Base-by-base conservation (phyloP, 2,888 invertebrate genomes). In the Deroplatys truncata region DNA sequence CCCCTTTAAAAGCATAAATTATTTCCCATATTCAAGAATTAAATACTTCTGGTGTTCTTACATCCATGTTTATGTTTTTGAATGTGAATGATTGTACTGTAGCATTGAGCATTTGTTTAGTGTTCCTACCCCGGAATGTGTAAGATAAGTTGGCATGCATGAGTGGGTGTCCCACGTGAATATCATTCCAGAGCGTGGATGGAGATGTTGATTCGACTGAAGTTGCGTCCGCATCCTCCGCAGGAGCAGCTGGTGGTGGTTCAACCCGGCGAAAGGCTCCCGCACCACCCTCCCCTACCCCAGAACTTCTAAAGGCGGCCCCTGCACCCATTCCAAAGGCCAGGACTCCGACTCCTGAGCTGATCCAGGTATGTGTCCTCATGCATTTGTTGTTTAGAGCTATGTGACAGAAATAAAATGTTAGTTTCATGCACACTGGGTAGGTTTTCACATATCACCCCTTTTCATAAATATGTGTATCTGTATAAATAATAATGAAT, bases 261-360 rank as follows among this genome's bases (percentile, higher is more conserved):
- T 86, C 89, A 83, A 43, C 86, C 89, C 83, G 91, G 90, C 84
- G 90, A 91, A 89, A 89, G 91, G 90, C 89, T 82, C 85, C 90
- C 25, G 84, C 90, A 89, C 88, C 91, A 86, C 90, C 91, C 88
- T 84, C 90, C 88, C 90, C 90, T 88, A 86, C 84, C 86, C 85
- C 90, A 88, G 88, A 89, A 88, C 91, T 92, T 84, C 90, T 91
- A 43, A 91, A 91, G 91, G 91, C 90, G 7, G 91, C 92, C 83
- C 92, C 93, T 82, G 91, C 92, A 49, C 92, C 92, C 83, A 92
- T 93, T 88, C 92, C 92, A 43, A 92, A 92, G n/a, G 92, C 93
- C 43, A 91, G 93, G 43, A 92, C 93, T 89, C 93, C 93, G 88
- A 93, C 93, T 90, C 94, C 94, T 91, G 94, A 94, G 92, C 92